Base-by-base conservation (phyloP, 2,113 vertebrate genomes). In the Epinephelus fuscoguttatus region DNA sequence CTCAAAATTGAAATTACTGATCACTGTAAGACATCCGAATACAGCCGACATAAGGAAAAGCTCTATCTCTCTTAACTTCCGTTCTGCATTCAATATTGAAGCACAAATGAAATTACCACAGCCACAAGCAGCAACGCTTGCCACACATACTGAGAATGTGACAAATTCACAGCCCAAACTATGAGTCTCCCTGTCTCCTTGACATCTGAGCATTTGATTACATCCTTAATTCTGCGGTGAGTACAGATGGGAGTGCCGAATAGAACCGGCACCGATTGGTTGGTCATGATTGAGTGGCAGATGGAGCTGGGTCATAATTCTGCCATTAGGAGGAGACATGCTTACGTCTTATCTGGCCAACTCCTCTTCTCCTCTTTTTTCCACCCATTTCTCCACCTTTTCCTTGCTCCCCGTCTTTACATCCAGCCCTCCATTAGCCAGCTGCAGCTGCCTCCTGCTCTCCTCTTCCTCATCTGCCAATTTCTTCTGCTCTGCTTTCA, bases 261-360 rank as follows among this genome's bases (percentile, higher is more conserved):
- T 42, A n/a, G 78, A 88, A 81, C 86, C 52, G 15, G 67, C 80
- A 78, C 74, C 19, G 88, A 94, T 91, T 93, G 89, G 90, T 71
- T 86, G 80, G 55, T 66, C 71, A 45, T 91, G 90, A 93, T 84
- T 90, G 89, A 93, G 85, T 87, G 91, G 89, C 93, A 92, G 93
- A 93, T 91, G 93, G 92, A 89, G 89, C 30, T 0, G 47, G 55
- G 83, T 87, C 88, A 91, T 94, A 61, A 91, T 93, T 94, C 59
- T 91, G 71, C 59, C 91, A 89, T 94, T 93, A 93, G 91, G 52
- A 86, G 50, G 49, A 80, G 69, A 71, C 71, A 40, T 30, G 75
- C 78, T 82, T 66, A 33, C 13, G 25, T 86, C 57, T 84, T 55
- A 79, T 78, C 55, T 56, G 61, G 70, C 53, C 5, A 33, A 4